Evolutionary conservation across 1,140 invertebrate species (phyloP), one percentile per base, ranked within the genome.

Genomic region (Drosophila grimshawi): DNA sequence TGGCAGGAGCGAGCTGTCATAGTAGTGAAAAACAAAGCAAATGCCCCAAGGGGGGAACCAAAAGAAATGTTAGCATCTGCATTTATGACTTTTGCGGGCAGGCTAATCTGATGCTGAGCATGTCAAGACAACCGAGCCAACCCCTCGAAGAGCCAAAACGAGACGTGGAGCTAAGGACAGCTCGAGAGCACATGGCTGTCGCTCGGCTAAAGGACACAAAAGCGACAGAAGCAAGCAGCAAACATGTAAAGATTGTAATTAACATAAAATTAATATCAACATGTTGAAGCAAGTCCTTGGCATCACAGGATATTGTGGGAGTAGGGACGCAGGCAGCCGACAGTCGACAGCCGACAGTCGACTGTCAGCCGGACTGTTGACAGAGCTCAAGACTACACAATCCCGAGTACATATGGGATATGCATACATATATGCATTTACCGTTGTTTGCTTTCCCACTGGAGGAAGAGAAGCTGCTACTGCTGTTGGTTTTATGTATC

Each of bases 1-100:
- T 6, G 11, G 29, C 2, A 35, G 37, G 7, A 19, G 5, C 48
- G 32, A 49, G 19, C 39, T 53, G 33, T 51, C 45, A 1, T 32
- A 61, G 29, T 71, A 64, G 78, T 61, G 35, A 65, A 82, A 82
- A 78, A 88, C 83, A 86, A 86, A 88, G 80, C 62, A 68, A 82
- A 88, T 82, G 79, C 76, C 83, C 76, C 62, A 55, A 68, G 77
- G 82, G 65, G 55, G 43, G 29, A 4, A 10, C 11, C 29, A 48
- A 83, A 66, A 80, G 70, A 89, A 89, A 89, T 89, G 85, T 89
- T 69, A 85, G 82, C 85, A 89, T 89, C 85, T 89, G 85, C 85
- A 89, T 89, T 89, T 89, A 89, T 89, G 85, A 85, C 85, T 89
- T 89, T 81, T 89, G 85, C 71, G 85, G 85, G 80, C 80, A 68